These are phyloP conservation scores for Saguinus midas DNA, from an alignment of 2,113 vertebrate species.

Conservation along the genomic window DNA sequence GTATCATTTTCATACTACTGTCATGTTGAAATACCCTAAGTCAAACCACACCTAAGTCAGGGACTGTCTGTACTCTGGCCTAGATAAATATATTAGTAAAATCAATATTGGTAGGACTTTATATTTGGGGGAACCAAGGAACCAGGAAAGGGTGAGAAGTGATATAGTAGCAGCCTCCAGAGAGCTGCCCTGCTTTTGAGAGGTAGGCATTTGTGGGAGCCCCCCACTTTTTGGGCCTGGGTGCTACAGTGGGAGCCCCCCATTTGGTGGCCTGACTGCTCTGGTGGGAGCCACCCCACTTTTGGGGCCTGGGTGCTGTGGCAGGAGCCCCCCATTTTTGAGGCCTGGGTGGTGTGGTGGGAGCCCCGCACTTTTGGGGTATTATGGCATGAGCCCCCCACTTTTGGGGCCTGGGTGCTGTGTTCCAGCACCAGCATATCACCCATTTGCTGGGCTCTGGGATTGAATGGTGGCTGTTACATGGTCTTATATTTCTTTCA, in stretches of 20 bases:
- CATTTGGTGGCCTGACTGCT: too few species aligned
- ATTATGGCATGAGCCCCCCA: too few species aligned
- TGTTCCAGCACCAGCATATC: neutral
- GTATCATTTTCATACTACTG: neutral
- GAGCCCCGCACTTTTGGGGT: too few species aligned
- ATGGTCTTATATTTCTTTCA: fast-evolving
- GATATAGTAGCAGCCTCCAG: neutral
- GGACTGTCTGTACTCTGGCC: neutral
- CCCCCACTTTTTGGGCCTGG: neutral
- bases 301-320: too few species aligned
- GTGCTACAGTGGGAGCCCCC: too few species aligned
- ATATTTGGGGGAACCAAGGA: neutral
- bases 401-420: too few species aligned
- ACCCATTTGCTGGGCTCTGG: fast-evolving
- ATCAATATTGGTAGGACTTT: neutral
- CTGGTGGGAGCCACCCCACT: too few species aligned
- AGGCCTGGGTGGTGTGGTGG: too few species aligned
- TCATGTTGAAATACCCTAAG: neutral
- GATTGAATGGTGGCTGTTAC: fast-evolving
- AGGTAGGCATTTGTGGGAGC: neutral
- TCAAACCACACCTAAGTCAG: neutral
- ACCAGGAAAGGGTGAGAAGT: neutral
- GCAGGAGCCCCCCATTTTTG: too few species aligned
- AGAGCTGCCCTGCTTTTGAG: fast-evolving
- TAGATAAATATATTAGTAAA: neutral